Percentiles rank a stretch among this genome's conserved stretches.
phyloP scores from a whole-genome alignment of 35 echinoderm and acorn worm genomes.

The Heliocidaris tuberculata region DNA sequence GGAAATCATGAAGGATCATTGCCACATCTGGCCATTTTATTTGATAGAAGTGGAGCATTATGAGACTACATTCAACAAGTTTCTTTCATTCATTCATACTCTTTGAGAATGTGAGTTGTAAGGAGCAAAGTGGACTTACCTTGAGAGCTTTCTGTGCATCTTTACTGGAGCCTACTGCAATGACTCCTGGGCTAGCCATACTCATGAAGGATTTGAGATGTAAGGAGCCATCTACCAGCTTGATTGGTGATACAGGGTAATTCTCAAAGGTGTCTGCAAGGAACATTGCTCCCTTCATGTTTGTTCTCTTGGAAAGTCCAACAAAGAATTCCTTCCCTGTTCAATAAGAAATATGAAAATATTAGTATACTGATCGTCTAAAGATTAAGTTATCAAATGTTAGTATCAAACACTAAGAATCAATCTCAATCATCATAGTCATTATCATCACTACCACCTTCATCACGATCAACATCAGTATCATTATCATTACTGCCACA shows the following conservation, averaged over 20 bases:
- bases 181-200: constrained; percentile 87
- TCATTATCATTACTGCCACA: not conserved
- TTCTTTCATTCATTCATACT: too few species aligned
- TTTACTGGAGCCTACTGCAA: constrained; percentile 85
- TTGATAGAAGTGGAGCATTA: too few species aligned
- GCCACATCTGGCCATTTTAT: too few species aligned
- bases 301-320: constrained; percentile 81
- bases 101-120: too few species aligned
- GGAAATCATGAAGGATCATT: too few species aligned
- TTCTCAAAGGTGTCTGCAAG: constrained; percentile 83
- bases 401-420: not conserved
- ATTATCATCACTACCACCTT: not conserved
- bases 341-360: constrained; percentile 30
- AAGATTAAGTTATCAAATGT: not conserved
- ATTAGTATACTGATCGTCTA: not conserved
- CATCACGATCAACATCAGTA: not conserved
- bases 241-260: constrained; percentile 85
- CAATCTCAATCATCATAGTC: too few species aligned
- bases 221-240: constrained; percentile 59
- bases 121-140: constrained; percentile 45
- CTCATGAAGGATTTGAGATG: constrained; percentile 94
- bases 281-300: constrained; percentile 80
- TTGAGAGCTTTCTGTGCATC: constrained; percentile 84
- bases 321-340: constrained; percentile 98
- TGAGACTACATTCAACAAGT: too few species aligned